These are phyloP conservation scores for Protaetia brevitarsis DNA, from an alignment of 1,140 invertebrate genomes.

Conservation along the genomic window DNA sequence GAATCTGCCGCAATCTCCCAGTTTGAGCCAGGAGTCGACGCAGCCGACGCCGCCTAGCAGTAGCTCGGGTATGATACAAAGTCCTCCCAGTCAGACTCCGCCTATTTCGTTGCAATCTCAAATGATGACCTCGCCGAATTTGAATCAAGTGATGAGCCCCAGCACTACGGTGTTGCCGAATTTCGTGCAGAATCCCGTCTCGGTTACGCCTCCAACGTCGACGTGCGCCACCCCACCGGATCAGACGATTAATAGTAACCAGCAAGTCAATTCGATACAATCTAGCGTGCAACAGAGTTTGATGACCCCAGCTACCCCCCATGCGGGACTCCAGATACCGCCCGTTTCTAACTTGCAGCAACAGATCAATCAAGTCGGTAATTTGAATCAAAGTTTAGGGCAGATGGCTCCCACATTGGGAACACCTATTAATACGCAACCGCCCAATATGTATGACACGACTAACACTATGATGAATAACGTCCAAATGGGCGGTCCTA, in stretches of 20 bases:
- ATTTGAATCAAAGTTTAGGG: too few relatives aligned
- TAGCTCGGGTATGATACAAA: slow-evolving; percentile 12
- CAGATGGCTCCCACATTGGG: too few relatives aligned
- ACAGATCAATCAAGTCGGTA: too few relatives aligned
- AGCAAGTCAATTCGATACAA: too few relatives aligned
- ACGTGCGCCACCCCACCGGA: background rate
- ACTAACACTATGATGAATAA: background rate
- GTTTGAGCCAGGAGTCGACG: background rate
- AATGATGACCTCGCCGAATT: background rate
- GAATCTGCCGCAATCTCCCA: background rate
- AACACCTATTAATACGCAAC: too few relatives aligned
- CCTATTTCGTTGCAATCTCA: slow-evolving; percentile 15
- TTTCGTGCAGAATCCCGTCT: background rate
- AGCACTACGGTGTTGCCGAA: background rate
- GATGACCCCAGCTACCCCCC: background rate
- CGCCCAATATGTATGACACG: background rate
- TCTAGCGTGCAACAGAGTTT: too few relatives aligned
- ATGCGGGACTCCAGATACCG: background rate
- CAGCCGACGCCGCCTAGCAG: background rate
- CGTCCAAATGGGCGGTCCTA: background rate
- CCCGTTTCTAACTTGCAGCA: too few relatives aligned
- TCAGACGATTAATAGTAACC: too few relatives aligned
- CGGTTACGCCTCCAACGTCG: background rate
- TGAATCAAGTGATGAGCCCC: background rate
- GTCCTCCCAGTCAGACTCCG: slow-evolving; percentile 7